These are phyloP conservation scores for Mesocentrotus franciscanus DNA, from an alignment of 53 echinoderm and acorn worm species.

Conservation along the genomic window DNA sequence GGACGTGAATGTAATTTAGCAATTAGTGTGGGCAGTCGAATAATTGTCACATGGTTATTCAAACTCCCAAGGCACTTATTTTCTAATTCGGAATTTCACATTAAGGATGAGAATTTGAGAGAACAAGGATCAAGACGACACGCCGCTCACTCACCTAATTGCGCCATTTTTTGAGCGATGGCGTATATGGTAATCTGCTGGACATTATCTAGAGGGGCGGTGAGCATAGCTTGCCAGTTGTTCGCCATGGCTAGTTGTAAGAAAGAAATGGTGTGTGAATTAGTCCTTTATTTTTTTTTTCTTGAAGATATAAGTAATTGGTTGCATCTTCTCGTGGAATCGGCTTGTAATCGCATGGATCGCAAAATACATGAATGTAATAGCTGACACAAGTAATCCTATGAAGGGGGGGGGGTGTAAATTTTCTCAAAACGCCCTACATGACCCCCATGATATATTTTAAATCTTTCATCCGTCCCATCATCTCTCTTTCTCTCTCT, in stretches of 20 bases:
- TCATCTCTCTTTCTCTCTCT: not conserved
- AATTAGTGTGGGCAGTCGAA: constrained; percentile 39
- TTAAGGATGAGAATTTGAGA: constrained; percentile 33
- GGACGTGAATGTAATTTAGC: constrained; percentile 34
- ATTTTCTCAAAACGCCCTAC: too few species aligned
- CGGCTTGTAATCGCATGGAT: not conserved
- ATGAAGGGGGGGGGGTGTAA: too few species aligned
- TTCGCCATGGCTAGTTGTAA: not conserved
- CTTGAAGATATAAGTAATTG: not conserved
- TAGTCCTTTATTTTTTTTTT: not conserved
- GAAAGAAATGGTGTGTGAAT: not conserved
- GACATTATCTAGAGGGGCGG: not conserved
- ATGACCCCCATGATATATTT: not conserved
- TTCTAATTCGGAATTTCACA: constrained; percentile 31
- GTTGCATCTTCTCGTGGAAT: not conserved
- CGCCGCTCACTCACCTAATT: constrained; percentile 43
- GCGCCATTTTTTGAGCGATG: not conserved
- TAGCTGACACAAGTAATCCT: not conserved
- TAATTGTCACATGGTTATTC: constrained; percentile 57
- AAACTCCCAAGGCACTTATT: constrained; percentile 50
- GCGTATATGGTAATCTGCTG: not conserved
- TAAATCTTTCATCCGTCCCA: not conserved
- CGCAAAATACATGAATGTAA: not conserved
- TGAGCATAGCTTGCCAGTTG: not conserved
- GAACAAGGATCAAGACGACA: constrained; percentile 16